Percentiles rank a stretch among this genome's conserved stretches.
phyloP scores from a whole-genome alignment of 2,888 invertebrate species.

The Cephus nigrinus region DNA sequence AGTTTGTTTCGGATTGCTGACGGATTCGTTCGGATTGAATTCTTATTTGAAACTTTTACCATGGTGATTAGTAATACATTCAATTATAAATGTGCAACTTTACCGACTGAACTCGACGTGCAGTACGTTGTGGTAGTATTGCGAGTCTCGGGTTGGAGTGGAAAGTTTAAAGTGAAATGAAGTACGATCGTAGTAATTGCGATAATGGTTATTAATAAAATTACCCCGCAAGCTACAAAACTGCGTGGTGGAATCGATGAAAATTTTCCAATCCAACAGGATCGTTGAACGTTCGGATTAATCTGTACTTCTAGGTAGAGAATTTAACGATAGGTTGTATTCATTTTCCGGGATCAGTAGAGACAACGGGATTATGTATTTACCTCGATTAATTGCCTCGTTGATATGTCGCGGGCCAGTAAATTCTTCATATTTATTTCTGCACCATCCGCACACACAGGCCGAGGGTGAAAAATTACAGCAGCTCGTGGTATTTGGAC shows the following conservation, averaged over 20 bases:
- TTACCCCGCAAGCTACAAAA: not conserved
- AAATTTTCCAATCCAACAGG: not conserved
- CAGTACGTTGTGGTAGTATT: not conserved
- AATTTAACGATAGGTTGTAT: not conserved
- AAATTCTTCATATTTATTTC: not conserved
- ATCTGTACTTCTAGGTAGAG: not conserved
- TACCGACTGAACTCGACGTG: not conserved
- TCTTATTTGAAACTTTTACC: too few relatives aligned
- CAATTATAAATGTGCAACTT: not conserved
- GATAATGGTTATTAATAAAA: not conserved
- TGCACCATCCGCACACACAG: not conserved
- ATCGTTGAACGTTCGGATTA: not conserved
- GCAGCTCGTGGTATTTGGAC: not conserved
- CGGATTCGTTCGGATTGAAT: too few relatives aligned
- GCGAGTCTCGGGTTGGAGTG: not conserved
- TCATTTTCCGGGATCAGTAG: not conserved
- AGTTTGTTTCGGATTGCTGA: too few relatives aligned
- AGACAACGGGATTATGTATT: not conserved
- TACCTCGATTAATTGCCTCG: not conserved
- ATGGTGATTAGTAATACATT: not conserved
- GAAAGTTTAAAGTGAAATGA: not conserved
- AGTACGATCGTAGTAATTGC: not conserved
- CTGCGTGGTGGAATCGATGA: not conserved
- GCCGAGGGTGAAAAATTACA: not conserved
- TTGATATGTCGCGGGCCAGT: not conserved